Evolutionary conservation across 2,113 vertebrate species (phyloP).

Genomic region (Tinamus guttatus): DNA sequence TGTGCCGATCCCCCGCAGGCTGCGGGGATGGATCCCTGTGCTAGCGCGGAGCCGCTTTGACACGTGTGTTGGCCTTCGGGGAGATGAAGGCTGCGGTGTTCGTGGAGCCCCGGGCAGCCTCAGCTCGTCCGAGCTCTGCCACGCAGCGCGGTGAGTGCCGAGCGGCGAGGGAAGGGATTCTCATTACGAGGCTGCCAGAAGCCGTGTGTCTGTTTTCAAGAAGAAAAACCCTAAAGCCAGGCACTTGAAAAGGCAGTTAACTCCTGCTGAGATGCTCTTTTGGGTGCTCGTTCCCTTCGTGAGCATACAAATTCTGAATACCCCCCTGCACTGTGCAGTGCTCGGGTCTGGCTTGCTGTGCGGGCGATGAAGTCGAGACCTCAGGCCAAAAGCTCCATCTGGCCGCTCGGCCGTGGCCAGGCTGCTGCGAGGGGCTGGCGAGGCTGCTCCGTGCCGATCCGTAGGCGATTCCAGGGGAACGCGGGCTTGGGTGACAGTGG

Average conservation of each 20-base stretch:
- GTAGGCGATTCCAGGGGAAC: background rate
- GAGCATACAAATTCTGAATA: background rate
- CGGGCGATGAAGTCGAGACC: background rate
- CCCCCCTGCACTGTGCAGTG: background rate
- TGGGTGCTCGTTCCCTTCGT: accelerated
- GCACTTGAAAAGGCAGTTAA: background rate
- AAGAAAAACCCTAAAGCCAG: background rate
- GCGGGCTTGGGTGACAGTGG: accelerated
- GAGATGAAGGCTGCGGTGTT: background rate
- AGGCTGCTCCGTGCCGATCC: background rate
- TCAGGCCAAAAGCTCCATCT: slow-evolving; percentile 46
- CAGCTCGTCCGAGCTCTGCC: background rate
- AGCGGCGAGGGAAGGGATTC: background rate
- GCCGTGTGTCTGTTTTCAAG: background rate
- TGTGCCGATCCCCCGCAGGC: background rate
- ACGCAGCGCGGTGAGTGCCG: accelerated
- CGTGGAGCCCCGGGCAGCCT: background rate
- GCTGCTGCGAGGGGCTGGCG: background rate
- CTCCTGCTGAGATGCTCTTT: background rate
- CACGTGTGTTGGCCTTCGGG: background rate
- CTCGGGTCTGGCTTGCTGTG: background rate
- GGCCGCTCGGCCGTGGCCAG: background rate
- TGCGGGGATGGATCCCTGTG: accelerated
- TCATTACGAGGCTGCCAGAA: background rate
- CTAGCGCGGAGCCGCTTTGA: background rate